These are phyloP conservation scores for Steatocranus sp. DNA, from an alignment of 2,797 vertebrate genomes.

Conservation along the genomic window DNA sequence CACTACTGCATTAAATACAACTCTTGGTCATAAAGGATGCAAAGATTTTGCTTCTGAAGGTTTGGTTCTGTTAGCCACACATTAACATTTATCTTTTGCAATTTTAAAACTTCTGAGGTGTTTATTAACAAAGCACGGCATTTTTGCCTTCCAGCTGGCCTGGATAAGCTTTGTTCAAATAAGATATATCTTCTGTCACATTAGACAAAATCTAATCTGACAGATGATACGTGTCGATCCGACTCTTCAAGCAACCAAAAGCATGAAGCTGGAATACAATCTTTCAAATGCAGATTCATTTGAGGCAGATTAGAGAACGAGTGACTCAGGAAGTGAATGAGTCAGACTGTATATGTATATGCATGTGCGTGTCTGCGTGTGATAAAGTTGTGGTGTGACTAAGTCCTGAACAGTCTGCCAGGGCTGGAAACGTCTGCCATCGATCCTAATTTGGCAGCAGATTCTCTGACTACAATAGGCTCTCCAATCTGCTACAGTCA, in stretches of 20 bases:
- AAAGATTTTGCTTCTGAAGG: background rate
- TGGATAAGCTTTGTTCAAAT: background rate
- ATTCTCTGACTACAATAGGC: slow-evolving; percentile 37
- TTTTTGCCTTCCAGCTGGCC: background rate
- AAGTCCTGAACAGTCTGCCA: slow-evolving; percentile 37
- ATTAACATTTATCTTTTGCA: background rate
- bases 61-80: background rate
- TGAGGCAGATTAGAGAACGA: background rate
- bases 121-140: background rate
- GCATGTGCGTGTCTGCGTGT: background rate
- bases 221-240: background rate
- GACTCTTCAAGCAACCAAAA: background rate
- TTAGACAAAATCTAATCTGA: background rate
- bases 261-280: background rate
- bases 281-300: slow-evolving; percentile 13
- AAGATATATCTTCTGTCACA: background rate
- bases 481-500: slow-evolving; percentile 31
- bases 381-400: slow-evolving; percentile 27
- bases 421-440: slow-evolving; percentile 49
- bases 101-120: background rate
- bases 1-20: background rate
- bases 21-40: background rate
- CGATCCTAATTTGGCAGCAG: slow-evolving; percentile 53
- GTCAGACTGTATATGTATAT: background rate
- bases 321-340: background rate